phyloP scores from a whole-genome alignment of 37 sponge, comb jelly and placozoan genomes.

The Spongilla lacustris region DNA sequence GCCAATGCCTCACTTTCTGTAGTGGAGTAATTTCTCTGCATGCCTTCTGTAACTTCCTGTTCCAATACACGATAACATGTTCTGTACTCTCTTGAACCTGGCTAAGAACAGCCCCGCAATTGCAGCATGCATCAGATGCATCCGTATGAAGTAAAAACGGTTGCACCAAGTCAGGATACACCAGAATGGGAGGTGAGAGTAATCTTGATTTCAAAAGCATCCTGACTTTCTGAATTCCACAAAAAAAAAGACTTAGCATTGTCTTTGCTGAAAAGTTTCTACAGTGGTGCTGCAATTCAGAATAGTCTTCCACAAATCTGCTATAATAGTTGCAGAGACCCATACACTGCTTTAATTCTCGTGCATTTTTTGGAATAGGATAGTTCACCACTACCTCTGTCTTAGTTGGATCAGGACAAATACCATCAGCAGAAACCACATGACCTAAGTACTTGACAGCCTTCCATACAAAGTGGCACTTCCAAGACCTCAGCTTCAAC shows the following conservation, averaged over 20 bases:
- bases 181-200: slow-evolving; percentile 13
- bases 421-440: not conserved
- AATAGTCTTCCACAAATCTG: not conserved
- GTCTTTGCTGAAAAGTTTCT: not conserved
- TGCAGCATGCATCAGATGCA: no score
- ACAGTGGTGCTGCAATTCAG: slow-evolving; percentile 6
- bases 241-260: not conserved
- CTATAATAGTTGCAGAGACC: slow-evolving; percentile 1
- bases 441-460: slow-evolving; percentile 22
- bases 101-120: no score
- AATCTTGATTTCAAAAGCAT: slow-evolving; percentile 17
- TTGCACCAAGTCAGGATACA: slow-evolving; percentile 3
- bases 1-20: no score
- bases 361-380: not conserved
- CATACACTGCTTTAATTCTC: not conserved
- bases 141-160: no score
- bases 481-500: slow-evolving; percentile 4
- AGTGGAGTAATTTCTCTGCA: no score
- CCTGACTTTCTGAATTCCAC: not conserved
- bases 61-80: no score
- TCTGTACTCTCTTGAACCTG: no score
- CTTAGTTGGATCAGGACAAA: slow-evolving; percentile 5
- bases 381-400: slow-evolving; percentile 2
- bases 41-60: no score
- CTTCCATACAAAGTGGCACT: not conserved